Conservation (phyloP, 2,797 vertebrate genomes). For the Falco biarmicus region DNA sequence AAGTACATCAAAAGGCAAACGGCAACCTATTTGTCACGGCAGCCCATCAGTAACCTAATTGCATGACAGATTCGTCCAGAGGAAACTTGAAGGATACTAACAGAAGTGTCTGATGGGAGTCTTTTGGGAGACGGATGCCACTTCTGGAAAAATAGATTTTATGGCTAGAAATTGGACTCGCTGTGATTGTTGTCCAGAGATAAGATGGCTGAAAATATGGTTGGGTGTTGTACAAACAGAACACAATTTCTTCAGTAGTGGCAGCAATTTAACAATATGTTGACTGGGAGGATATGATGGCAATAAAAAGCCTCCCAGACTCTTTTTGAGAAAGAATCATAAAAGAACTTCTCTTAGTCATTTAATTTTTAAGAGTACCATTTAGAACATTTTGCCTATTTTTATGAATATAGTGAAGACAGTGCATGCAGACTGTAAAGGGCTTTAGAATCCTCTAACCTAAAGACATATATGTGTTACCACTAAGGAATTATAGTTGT, state of each 20-base stretch:
- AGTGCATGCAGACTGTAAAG: neutral
- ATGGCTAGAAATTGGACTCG: constrained; percentile 45
- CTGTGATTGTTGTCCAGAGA: constrained; percentile 60
- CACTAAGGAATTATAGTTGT: neutral
- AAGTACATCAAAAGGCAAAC: constrained; percentile 62
- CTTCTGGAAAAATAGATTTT: constrained; percentile 61
- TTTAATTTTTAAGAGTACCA: neutral
- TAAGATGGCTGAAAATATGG: constrained; percentile 58
- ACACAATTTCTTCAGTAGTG: constrained; percentile 9
- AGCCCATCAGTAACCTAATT: constrained; percentile 53
- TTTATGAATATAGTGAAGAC: neutral
- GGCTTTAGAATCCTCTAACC: neutral
- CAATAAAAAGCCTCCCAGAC: neutral
- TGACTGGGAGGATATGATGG: neutral
- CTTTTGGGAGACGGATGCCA: constrained; percentile 64
- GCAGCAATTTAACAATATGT: neutral
- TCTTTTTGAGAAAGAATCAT: neutral
- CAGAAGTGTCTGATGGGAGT: constrained; percentile 33
- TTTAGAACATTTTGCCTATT: neutral
- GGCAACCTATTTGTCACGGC: constrained; percentile 33
- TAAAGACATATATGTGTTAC: neutral
- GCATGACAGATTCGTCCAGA: constrained; percentile 55
- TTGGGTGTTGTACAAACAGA: constrained; percentile 54
- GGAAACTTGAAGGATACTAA: constrained; percentile 62
- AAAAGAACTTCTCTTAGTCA: neutral